Evolutionary conservation across 2,797 vertebrate genomes (phyloP).

Genomic region (Urosaurus nigricauda): DNA sequence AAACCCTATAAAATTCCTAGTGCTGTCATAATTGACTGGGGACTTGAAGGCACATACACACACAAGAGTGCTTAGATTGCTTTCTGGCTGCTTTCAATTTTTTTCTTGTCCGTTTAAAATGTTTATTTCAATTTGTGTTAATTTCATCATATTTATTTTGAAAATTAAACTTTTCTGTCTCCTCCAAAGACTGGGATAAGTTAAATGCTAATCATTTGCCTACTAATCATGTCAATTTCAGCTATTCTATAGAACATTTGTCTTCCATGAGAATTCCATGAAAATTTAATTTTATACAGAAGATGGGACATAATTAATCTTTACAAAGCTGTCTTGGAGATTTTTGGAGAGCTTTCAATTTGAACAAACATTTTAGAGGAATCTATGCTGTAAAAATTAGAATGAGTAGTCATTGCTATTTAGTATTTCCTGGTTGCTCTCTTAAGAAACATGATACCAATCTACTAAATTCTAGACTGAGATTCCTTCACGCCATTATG

Average conservation of each 20-base stretch:
- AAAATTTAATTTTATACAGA: constrained; percentile 43
- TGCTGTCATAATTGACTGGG: no score
- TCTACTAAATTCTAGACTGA: constrained; percentile 14
- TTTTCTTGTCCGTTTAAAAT: not conserved
- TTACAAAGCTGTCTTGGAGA: constrained; percentile 60
- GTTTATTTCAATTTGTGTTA: constrained; percentile 47
- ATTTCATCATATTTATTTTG: constrained; percentile 35
- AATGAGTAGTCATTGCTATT: constrained; percentile 3
- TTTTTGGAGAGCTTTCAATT: constrained; percentile 37
- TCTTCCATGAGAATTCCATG: constrained; percentile 63
- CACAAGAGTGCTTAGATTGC: no score
- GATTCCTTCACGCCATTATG: not conserved
- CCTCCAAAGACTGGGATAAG: constrained; percentile 67
- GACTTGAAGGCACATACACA: no score
- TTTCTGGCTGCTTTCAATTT: no score
- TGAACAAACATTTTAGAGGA: constrained; percentile 30
- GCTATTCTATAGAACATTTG: constrained; percentile 65
- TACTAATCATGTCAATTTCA: constrained; percentile 69
- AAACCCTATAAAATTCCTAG: no score
- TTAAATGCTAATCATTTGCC: constrained; percentile 70
- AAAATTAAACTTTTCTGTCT: constrained; percentile 69
- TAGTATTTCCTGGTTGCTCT: constrained; percentile 2
- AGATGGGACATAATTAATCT: constrained; percentile 53
- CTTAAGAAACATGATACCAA: not conserved
- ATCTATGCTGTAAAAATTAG: not conserved